A percentile compares a stretch with the other conserved stretches of the same genome.
Conservation (phyloP, 2,888 invertebrate species). For the Drosophila limbata region DNA sequence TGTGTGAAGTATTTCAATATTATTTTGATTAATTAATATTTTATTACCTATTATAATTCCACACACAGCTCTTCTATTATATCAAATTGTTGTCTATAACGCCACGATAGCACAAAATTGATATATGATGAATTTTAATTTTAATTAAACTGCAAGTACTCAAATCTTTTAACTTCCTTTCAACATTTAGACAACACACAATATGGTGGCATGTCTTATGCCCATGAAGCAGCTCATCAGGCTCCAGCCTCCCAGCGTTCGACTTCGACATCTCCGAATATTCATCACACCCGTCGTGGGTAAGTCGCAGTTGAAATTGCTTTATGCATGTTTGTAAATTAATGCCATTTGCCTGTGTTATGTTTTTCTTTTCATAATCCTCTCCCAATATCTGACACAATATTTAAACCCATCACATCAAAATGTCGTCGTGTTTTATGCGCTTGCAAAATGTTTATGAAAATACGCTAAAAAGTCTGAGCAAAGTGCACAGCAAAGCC, state of each 20-base stretch:
- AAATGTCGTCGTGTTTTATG: conserved; percentile 26
- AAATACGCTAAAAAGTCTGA: conserved; percentile 47
- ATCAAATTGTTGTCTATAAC: conserved; percentile 35
- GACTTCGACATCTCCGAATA: conserved; percentile 83
- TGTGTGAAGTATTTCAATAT: conserved; percentile 29
- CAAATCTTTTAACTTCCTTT: background rate
- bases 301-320: conserved; percentile 61
- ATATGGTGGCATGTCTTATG: conserved; percentile 74
- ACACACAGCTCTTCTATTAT: conserved; percentile 32
- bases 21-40: background rate
- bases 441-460: conserved; percentile 28
- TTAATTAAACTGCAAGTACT: background rate
- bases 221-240: conserved; percentile 72
- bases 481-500: conserved; percentile 78
- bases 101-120: conserved; percentile 37
- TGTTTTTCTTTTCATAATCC: conserved; percentile 56
- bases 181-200: conserved; percentile 71
- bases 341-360: conserved; percentile 53
- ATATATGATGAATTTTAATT: conserved; percentile 1
- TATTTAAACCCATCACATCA: conserved; percentile 28
- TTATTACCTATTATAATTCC: background rate
- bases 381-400: background rate
- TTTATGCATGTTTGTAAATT: conserved; percentile 37
- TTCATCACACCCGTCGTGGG: conserved; percentile 82
- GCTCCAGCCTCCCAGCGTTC: conserved; percentile 76